phyloP scores from a whole-genome alignment of 2,797 vertebrate species.

The Poeciliopsis gracilis region DNA sequence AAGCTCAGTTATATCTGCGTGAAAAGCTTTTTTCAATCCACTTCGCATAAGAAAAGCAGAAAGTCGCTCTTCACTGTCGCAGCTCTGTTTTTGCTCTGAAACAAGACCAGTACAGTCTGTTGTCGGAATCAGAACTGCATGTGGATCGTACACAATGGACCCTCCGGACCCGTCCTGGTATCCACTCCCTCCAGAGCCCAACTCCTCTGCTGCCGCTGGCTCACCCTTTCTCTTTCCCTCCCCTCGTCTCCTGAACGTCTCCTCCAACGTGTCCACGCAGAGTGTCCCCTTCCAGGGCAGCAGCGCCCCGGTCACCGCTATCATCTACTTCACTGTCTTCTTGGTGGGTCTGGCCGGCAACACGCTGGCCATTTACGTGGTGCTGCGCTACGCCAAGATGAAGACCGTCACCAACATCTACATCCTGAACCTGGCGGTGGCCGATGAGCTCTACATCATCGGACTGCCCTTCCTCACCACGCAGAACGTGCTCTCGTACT shows the following conservation, averaged over 20 bases:
- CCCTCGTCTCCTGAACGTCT: constrained; percentile 58
- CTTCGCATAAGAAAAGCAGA: not conserved
- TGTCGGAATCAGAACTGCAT: constrained; percentile 1
- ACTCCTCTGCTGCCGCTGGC: constrained; percentile 37
- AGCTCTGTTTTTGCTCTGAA: constrained; percentile 3
- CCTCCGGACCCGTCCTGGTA: constrained; percentile 47
- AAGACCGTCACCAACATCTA: constrained; percentile 96
- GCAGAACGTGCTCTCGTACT: constrained; percentile 95
- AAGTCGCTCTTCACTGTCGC: not conserved
- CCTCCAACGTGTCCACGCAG: constrained; percentile 67
- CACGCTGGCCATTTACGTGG: constrained; percentile 94
- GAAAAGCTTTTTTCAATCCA: not conserved
- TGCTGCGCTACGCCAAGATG: constrained; percentile 89
- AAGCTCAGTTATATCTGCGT: not conserved
- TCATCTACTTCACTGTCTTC: constrained; percentile 92
- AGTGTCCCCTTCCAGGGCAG: constrained; percentile 82
- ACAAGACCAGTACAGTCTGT: too few relatives aligned
- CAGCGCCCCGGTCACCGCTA: constrained; percentile 87
- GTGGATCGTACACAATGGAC: constrained; percentile 61
- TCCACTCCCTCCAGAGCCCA: constrained; percentile 54
- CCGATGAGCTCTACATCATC: constrained; percentile 95
- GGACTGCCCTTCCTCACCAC: constrained; percentile 94
- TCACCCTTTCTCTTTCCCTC: constrained; percentile 33
- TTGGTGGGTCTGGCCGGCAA: constrained; percentile 91
- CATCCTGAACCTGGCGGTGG: constrained; percentile 94